Percentiles rank a stretch among this genome's conserved stretches.
Conservation (phyloP, 2,113 vertebrate genomes). For the Oenanthe oenanthe region DNA sequence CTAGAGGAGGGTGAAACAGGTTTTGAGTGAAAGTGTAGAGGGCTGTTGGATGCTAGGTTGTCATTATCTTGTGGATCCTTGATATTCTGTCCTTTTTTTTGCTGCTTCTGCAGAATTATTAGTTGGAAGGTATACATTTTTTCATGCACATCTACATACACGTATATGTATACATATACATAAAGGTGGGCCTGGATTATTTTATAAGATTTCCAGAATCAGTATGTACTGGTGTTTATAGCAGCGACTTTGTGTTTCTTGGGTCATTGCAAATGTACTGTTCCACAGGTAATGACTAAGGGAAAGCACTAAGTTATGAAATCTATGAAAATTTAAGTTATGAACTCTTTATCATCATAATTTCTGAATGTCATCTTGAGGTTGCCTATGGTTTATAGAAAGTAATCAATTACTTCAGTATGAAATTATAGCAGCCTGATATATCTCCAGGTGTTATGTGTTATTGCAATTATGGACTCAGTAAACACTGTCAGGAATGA, state of each 20-base stretch:
- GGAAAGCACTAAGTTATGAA: not conserved
- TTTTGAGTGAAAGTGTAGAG: not conserved
- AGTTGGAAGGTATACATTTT: not conserved
- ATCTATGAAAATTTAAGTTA: not conserved
- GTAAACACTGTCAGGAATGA: not conserved
- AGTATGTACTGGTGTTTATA: not conserved
- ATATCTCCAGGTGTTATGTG: not conserved
- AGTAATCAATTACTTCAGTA: not conserved
- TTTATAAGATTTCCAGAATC: not conserved
- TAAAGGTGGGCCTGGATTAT: not conserved
- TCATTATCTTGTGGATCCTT: not conserved
- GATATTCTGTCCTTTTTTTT: not conserved
- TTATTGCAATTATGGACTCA: not conserved
- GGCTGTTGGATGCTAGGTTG: not conserved
- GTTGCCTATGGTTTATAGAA: not conserved
- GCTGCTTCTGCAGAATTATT: not conserved
- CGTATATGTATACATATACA: not conserved
- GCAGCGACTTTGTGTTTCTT: not conserved
- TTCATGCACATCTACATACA: not conserved
- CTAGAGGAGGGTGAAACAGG: not conserved
- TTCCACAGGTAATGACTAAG: not conserved
- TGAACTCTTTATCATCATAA: not conserved
- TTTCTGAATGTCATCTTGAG: not conserved
- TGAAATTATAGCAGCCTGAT: not conserved
- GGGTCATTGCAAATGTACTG: not conserved